Evolutionary conservation across 53 echinoderm and acorn worm species (phyloP), one percentile per base, ranked within the genome.

Genomic region (Patiria pectinifera): DNA sequence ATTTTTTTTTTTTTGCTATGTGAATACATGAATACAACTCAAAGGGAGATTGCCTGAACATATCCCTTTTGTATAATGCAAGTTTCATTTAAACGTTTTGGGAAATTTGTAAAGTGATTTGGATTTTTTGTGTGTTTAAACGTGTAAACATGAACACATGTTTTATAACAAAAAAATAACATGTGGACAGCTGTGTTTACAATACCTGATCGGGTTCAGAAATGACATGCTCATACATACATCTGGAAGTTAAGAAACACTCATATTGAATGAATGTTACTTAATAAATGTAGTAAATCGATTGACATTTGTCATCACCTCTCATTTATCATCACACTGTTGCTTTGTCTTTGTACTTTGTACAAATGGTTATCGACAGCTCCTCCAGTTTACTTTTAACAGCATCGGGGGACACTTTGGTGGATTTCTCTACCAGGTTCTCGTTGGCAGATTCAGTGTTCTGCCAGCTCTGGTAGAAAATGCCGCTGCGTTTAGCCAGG

Each of bases 381-480:
- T 59, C 92, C 71, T 85, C 45, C 84, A 92, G 82, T 77, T 69
- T 76, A 12, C 69, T 84, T 43, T 74, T 76, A 11, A 92, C 85
- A 1, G 48, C 60, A 2, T 26, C 9, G 25, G 71, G 23, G 16
- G 92, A 76, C n/a, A 92, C 78, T 74, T 70, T 92, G 15, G 92
- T 92, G 66, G 48, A 14, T 76, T 84, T 92, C 21, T 61, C 75
- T 3, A 16, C n/a, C 60, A 16, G 7, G 77, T 84, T 59, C 48
- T 92, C 92, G 18, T 84, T 85, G 26, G 21, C 69, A 11, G 83
- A 22, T 11, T 12, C 19, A 14, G 8, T 84, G 76, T 92, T 92
- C 77, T 92, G 74, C 92, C 92, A 92, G 84, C 60, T 76, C 70
- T 92, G 53, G 60, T 92, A 92, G 82, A 84, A 85, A 66, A 92